phyloP scores from a whole-genome alignment of 2,797 vertebrate genomes.

The Brachyrhaphis roseni region DNA sequence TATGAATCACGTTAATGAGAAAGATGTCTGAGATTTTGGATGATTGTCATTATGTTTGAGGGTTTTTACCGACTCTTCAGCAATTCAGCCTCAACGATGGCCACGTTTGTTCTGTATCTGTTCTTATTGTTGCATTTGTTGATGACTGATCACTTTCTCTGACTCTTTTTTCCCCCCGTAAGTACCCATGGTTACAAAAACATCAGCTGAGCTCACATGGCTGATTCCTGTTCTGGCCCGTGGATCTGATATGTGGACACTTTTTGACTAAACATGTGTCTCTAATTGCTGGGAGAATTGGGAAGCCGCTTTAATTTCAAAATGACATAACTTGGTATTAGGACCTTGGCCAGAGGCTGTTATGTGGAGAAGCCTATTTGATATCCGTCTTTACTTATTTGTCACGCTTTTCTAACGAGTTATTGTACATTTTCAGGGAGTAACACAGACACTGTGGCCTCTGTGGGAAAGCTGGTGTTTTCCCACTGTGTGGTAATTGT shows the following conservation, averaged over 20 bases:
- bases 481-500: not conserved
- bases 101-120: not conserved
- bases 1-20: not conserved
- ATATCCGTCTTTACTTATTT: not conserved
- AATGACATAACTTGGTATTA: not conserved
- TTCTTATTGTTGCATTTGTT: not conserved
- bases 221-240: not conserved
- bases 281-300: not conserved
- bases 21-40: not conserved
- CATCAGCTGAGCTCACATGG: not conserved
- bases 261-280: not conserved
- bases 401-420: not conserved
- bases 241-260: not conserved
- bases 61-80: not conserved
- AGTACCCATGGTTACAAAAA: not conserved
- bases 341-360: not conserved
- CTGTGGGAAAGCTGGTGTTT: not conserved
- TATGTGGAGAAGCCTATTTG: not conserved
- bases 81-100: not conserved
- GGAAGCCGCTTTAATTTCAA: not conserved
- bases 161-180: accelerated
- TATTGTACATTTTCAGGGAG: not conserved
- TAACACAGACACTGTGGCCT: not conserved
- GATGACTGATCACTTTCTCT: not conserved
- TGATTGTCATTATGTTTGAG: not conserved